Evolutionary conservation across 35 echinoderm and acorn worm genomes (phyloP).

Genomic region (Patiria miniata): DNA sequence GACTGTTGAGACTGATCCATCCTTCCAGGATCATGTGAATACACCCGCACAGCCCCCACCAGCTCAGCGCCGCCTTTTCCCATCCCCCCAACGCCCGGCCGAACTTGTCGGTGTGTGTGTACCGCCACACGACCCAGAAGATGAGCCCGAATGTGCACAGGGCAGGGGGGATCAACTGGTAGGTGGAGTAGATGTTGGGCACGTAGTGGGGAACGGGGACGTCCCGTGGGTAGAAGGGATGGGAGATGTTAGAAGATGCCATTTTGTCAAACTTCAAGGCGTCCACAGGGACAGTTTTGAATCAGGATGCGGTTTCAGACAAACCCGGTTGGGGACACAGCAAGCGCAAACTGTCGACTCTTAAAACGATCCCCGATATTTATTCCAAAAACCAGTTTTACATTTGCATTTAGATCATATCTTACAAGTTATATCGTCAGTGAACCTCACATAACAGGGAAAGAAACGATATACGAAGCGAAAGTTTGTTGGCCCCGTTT

Average conservation of each 20-base stretch:
- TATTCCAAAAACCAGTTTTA: no score
- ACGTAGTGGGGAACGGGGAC: constrained; percentile 36
- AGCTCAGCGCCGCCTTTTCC: constrained; percentile 38
- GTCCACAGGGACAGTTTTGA: no score
- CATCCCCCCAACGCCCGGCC: constrained; percentile 9
- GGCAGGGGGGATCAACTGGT: background rate
- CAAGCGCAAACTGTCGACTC: no score
- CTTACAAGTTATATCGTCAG: no score
- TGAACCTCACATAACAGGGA: no score
- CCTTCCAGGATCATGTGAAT: constrained; percentile 57
- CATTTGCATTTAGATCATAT: no score
- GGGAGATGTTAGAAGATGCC: background rate
- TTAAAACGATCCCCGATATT: no score
- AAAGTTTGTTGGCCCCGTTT: no score
- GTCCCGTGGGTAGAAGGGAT: constrained; percentile 45
- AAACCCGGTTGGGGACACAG: no score
- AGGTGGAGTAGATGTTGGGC: background rate
- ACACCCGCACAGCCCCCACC: constrained; percentile 59
- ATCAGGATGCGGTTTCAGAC: no score
- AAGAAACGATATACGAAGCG: no score
- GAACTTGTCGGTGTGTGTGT: constrained; percentile 16
- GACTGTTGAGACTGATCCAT: constrained; percentile 22
- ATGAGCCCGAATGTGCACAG: constrained; percentile 24
- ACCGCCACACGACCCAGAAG: constrained; percentile 26
- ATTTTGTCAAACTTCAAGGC: no score